A percentile compares a stretch with the other conserved stretches of the same genome.
These are phyloP conservation scores for Salmo trutta DNA, from an alignment of 2,797 vertebrate genomes.

Conservation along the genomic window DNA sequence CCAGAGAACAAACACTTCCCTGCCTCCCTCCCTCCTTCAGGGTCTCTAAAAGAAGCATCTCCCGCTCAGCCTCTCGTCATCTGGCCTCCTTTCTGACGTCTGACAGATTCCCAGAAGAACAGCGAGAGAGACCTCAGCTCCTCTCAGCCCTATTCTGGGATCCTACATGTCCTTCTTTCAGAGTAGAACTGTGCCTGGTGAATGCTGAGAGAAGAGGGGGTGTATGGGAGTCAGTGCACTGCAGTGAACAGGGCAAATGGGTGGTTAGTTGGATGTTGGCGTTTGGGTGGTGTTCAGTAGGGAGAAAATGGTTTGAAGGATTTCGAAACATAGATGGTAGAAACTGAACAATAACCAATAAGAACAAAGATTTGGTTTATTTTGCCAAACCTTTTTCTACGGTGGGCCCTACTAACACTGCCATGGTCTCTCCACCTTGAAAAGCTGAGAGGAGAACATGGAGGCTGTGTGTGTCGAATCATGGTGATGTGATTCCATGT, in stretches of 20 bases:
- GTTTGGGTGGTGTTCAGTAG: background rate
- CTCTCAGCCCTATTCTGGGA: background rate
- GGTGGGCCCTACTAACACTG: no score
- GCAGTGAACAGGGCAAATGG: background rate
- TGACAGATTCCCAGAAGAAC: conserved; percentile 37
- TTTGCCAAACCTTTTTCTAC: no score
- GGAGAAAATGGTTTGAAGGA: background rate
- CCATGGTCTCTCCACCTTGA: no score
- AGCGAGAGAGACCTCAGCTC: background rate
- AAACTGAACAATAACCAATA: no score
- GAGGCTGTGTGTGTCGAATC: background rate
- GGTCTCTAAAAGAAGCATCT: conserved; percentile 7
- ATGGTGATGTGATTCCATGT: conserved; percentile 15
- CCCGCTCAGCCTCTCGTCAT: conserved; percentile 35
- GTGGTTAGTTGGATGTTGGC: background rate
- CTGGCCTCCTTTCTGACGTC: conserved; percentile 60
- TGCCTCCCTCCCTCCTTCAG: background rate
- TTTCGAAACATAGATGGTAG: background rate
- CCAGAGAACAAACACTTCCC: background rate
- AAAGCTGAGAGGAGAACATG: background rate
- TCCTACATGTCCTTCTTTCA: background rate
- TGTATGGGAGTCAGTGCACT: background rate
- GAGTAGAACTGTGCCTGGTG: background rate
- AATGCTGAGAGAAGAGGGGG: background rate
- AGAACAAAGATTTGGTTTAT: no score